phyloP scores from a whole-genome alignment of 2,888 invertebrate species.

The Congeria kusceri region DNA sequence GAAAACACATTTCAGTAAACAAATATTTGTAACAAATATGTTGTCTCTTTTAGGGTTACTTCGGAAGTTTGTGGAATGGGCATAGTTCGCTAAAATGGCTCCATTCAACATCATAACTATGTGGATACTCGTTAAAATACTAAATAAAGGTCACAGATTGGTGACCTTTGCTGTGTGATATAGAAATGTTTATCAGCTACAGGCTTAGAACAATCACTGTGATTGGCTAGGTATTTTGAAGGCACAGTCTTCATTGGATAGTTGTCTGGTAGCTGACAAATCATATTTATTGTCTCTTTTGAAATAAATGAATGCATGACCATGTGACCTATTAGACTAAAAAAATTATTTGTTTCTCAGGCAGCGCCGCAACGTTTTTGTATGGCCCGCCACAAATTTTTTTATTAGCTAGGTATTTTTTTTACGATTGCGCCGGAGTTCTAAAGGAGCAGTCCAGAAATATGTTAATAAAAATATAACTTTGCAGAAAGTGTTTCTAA shows the following conservation, averaged over 20 bases:
- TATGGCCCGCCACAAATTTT: too few relatives aligned
- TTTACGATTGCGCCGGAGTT: too few relatives aligned
- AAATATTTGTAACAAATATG: not conserved
- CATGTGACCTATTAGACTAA: constrained; percentile 49
- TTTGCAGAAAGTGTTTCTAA: too few relatives aligned
- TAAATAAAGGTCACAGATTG: constrained; percentile 16
- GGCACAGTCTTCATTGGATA: constrained; percentile 64
- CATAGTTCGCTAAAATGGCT: constrained; percentile 65
- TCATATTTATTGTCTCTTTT: constrained; percentile 54
- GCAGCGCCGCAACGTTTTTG: too few relatives aligned
- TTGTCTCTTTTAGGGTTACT: constrained; percentile 76
- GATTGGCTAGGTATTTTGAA: constrained; percentile 56
- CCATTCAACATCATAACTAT: constrained; percentile 27
- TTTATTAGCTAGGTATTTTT: too few relatives aligned
- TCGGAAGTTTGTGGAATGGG: constrained; percentile 81
- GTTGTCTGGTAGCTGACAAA: constrained; percentile 63
- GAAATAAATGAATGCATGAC: constrained; percentile 55
- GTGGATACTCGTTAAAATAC: constrained; percentile 26
- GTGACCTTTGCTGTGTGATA: constrained; percentile 62
- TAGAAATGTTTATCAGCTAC: constrained; percentile 54
- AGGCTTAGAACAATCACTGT: constrained; percentile 38
- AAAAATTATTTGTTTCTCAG: too few relatives aligned
- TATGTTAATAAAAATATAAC: too few relatives aligned
- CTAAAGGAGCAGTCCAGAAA: too few relatives aligned
- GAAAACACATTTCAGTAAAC: not conserved